Conservation (phyloP, 37 sponge, comb jelly and placozoan genomes). For the Ephydatia muelleri region DNA sequence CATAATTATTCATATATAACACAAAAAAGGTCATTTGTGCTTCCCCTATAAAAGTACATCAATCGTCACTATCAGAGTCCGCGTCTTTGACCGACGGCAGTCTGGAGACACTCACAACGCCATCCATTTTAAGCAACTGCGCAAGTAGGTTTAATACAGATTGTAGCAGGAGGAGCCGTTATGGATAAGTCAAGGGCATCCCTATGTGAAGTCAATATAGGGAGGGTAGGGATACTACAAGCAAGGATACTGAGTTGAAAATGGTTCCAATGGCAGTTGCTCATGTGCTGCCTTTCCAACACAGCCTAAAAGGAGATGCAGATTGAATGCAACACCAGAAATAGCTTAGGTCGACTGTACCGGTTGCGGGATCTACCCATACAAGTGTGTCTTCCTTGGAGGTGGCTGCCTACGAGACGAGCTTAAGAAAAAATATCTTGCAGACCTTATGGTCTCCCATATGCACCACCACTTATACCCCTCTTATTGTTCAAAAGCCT, state of each 20-base stretch:
- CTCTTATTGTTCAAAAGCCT: neutral
- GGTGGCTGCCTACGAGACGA: neutral
- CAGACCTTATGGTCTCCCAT: neutral
- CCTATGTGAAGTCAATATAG: too few species aligned
- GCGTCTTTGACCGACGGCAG: neutral
- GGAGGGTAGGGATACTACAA: too few species aligned
- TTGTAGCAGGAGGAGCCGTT: neutral
- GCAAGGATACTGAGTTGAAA: neutral
- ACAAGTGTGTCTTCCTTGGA: neutral
- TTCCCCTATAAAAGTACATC: too few species aligned
- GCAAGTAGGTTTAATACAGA: neutral
- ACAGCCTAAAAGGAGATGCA: neutral
- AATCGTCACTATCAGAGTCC: neutral
- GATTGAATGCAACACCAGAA: neutral
- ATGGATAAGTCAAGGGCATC: neutral
- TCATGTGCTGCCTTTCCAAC: neutral
- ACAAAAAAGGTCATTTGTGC: too few species aligned
- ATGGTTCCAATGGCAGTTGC: neutral
- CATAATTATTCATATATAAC: too few species aligned
- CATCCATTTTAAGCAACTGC: neutral
- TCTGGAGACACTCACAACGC: neutral
- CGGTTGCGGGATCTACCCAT: neutral
- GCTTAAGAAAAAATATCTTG: neutral
- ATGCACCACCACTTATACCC: neutral
- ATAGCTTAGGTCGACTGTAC: neutral